Percentiles rank a stretch among this genome's conserved stretches.
phyloP scores from a whole-genome alignment of 1,140 invertebrate genomes.

The Meloidogyne exigua region DNA sequence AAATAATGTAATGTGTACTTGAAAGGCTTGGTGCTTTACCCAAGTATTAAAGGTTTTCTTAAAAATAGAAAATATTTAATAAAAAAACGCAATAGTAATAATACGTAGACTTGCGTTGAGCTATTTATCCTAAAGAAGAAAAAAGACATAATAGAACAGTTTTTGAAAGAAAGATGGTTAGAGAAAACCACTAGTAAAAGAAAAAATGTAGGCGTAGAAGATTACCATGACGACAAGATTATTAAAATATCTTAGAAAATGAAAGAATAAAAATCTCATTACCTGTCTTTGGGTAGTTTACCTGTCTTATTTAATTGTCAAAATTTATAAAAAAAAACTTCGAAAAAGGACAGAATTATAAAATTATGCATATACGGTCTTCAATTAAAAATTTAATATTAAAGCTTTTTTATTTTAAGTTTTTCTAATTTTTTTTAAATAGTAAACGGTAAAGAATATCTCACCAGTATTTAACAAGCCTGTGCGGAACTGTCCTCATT shows the following conservation, averaged over 20 bases:
- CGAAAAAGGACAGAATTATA: background rate
- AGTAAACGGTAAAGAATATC: background rate
- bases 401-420: background rate
- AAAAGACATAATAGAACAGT: background rate
- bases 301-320: background rate
- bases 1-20: background rate
- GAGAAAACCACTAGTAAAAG: background rate
- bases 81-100: background rate
- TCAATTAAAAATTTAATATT: background rate
- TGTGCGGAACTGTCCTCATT: background rate
- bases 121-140: background rate
- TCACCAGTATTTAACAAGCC: background rate
- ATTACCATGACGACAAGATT: background rate
- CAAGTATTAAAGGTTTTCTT: constrained; percentile 1
- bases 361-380: background rate
- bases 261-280: background rate
- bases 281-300: background rate
- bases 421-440: background rate
- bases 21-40: background rate
- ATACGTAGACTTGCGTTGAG: background rate
- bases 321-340: background rate
- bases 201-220: background rate
- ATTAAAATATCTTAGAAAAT: background rate
- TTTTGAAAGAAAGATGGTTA: background rate
- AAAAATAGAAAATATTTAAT: background rate